A percentile compares a stretch with the other conserved stretches of the same genome.
Evolutionary conservation across 2,113 vertebrate species (phyloP).

Genomic region (Dascyllus trimaculatus): DNA sequence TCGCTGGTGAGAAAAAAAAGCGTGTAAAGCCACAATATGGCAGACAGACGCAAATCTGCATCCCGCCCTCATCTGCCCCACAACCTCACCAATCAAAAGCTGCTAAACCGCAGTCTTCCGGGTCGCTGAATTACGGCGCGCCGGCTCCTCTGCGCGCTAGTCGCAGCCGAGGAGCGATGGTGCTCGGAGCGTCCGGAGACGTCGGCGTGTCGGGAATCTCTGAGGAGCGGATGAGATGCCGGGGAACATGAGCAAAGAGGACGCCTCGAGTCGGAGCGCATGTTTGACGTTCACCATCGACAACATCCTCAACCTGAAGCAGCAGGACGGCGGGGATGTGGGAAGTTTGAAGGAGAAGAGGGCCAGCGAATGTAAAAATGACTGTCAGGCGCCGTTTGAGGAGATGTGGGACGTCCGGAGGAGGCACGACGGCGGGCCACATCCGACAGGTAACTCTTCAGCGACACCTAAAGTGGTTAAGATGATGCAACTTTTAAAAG

Average conservation of each 20-base stretch:
- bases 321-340: conserved; percentile 40
- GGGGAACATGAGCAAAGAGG: conserved; percentile 82
- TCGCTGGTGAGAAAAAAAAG: conserved; percentile 19
- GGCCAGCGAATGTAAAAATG: conserved; percentile 44
- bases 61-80: conserved; percentile 75
- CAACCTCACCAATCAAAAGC: conserved; percentile 81
- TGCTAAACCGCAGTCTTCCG: conserved; percentile 75
- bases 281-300: conserved; percentile 86
- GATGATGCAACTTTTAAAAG: background rate
- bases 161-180: conserved; percentile 75
- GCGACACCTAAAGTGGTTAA: background rate
- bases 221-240: conserved; percentile 64
- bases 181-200: conserved; percentile 67
- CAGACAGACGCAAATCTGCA: conserved; percentile 58
- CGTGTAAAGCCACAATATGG: conserved; percentile 54
- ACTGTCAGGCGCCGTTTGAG: conserved; percentile 33
- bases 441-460: conserved; percentile 65
- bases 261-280: conserved; percentile 70
- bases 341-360: conserved; percentile 24
- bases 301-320: conserved; percentile 83
- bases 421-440: conserved; percentile 42
- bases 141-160: conserved; percentile 53
- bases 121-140: conserved; percentile 65
- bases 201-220: conserved; percentile 47
- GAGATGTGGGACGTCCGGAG: conserved; percentile 65